A percentile compares a stretch with the other conserved stretches of the same genome.
Evolutionary conservation across 2,113 vertebrate genomes (phyloP).

Genomic region (Grantiella picta): DNA sequence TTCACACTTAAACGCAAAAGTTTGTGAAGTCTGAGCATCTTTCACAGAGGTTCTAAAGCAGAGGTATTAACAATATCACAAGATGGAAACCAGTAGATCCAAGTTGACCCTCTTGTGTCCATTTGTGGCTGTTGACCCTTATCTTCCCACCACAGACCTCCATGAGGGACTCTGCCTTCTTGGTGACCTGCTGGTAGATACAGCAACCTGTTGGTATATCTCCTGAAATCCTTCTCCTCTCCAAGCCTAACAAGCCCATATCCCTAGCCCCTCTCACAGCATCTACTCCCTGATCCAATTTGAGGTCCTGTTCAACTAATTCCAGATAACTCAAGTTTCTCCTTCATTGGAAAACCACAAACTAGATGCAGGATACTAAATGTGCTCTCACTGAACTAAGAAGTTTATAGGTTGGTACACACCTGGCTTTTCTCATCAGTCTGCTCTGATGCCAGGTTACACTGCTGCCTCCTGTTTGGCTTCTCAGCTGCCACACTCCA

Average conservation of each 20-base stretch:
- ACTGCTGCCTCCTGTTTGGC: background rate
- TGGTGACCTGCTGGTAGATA: background rate
- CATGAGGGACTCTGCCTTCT: background rate
- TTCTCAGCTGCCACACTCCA: background rate
- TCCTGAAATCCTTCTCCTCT: background rate
- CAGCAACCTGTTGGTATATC: rapidly evolving
- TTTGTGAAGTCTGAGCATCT: background rate
- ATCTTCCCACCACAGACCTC: rapidly evolving
- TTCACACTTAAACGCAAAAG: background rate
- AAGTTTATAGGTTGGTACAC: background rate
- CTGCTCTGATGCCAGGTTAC: background rate
- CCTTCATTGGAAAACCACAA: background rate
- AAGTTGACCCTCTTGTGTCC: background rate
- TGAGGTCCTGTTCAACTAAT: background rate
- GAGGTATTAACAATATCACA: rapidly evolving
- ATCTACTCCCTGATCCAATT: background rate
- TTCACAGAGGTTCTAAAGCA: background rate
- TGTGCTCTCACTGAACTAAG: background rate
- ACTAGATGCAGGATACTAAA: background rate
- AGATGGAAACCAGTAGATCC: rapidly evolving
- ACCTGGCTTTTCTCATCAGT: too few species aligned
- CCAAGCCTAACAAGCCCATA: background rate
- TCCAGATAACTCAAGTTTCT: background rate
- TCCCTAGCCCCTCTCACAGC: background rate
- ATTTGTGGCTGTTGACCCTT: background rate